phyloP scores from a whole-genome alignment of 2,113 vertebrate species.

The Orientallactaga bullata region DNA sequence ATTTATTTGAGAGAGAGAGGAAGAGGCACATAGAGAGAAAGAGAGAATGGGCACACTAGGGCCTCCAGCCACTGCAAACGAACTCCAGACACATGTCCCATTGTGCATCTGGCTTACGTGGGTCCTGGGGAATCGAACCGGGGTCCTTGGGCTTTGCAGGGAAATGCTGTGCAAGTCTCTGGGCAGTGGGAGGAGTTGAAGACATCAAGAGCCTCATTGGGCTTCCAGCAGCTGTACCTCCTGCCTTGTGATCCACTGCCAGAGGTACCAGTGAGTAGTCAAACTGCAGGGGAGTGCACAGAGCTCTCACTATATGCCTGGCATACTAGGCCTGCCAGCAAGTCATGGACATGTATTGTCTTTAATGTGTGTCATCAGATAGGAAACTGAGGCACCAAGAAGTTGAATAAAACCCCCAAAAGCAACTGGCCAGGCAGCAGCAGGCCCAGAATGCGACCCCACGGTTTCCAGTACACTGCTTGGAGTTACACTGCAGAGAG shows the following conservation, averaged over 20 bases:
- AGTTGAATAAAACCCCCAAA: background rate
- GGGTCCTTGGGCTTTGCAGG: too few species aligned
- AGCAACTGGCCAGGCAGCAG: background rate
- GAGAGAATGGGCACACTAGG: too few species aligned
- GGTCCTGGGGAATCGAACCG: too few species aligned
- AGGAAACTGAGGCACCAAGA: background rate
- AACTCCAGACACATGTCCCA: too few species aligned
- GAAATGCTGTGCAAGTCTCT: background rate
- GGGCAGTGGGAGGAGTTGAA: background rate
- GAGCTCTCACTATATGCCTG: background rate
- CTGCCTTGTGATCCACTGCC: background rate
- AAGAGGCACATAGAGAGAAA: too few species aligned
- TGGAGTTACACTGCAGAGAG: rapidly evolving
- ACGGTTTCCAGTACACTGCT: background rate
- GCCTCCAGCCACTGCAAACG: too few species aligned
- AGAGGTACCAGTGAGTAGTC: too few species aligned
- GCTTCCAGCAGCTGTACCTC: background rate
- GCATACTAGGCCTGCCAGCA: background rate
- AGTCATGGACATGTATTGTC: background rate
- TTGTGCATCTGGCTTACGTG: too few species aligned
- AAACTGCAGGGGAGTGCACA: background rate
- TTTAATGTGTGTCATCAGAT: background rate
- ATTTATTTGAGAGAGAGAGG: too few species aligned
- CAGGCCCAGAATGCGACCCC: background rate
- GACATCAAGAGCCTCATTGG: background rate